A percentile compares a stretch with the other conserved stretches of the same genome.
phyloP scores from a whole-genome alignment of 2,888 invertebrate genomes.

The Ecdyonurus torrentis region DNA sequence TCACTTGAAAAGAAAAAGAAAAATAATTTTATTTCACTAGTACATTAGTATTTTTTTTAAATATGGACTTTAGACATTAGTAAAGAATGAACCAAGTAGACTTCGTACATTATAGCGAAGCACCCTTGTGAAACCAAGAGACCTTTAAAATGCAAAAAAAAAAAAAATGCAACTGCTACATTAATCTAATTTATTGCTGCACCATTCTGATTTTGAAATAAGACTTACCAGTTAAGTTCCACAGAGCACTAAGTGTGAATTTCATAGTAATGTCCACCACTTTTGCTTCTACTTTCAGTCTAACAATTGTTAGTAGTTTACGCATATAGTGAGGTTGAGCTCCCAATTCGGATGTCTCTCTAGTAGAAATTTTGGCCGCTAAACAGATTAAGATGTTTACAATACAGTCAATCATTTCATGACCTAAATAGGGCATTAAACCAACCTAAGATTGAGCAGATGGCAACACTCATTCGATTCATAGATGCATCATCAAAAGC shows the following conservation, averaged over 20 bases:
- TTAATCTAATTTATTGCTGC: conserved; percentile 45
- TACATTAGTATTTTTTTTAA: no score
- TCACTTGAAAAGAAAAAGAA: no score
- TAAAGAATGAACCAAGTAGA: no score
- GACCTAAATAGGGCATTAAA: background rate
- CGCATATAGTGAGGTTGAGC: conserved; percentile 48
- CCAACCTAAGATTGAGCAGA: conserved; percentile 52
- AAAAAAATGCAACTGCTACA: conserved; percentile 48
- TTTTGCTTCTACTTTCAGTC: conserved; percentile 32
- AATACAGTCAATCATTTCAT: no score
- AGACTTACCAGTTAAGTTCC: conserved; percentile 48
- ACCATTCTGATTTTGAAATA: conserved; percentile 37
- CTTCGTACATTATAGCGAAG: no score
- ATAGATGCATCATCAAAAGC: conserved; percentile 48
- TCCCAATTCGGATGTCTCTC: conserved; percentile 47
- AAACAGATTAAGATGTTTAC: background rate
- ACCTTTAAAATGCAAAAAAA: no score
- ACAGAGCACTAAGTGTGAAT: conserved; percentile 56
- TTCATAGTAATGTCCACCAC: conserved; percentile 49
- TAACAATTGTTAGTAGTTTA: conserved; percentile 45
- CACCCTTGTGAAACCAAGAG: no score
- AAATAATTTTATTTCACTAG: no score
- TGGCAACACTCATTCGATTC: conserved; percentile 64
- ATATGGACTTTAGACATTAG: no score
- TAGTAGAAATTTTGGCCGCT: conserved; percentile 42